phyloP scores from a whole-genome alignment of 2,888 invertebrate species.

The Drosophila imparisetae region DNA sequence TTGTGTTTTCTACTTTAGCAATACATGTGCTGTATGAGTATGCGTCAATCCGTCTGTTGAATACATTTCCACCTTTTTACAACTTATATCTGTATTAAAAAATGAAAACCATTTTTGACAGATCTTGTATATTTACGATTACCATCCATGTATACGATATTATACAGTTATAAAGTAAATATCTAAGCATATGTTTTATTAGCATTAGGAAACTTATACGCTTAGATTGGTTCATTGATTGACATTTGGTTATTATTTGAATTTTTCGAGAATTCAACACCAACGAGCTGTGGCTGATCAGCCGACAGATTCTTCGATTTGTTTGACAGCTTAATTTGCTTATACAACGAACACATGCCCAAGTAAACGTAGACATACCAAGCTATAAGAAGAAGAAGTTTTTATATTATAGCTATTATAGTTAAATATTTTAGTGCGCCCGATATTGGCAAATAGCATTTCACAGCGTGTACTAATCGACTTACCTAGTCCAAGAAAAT shows the following conservation, averaged over 20 bases:
- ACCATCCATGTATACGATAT: not conserved
- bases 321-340: not conserved
- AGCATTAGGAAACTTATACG: not conserved
- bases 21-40: not conserved
- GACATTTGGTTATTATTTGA: accelerated
- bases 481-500: accelerated
- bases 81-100: not conserved
- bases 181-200: not conserved
- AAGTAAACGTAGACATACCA: accelerated
- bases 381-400: not conserved
- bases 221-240: not conserved
- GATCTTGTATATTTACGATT: not conserved
- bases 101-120: not conserved
- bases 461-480: not conserved
- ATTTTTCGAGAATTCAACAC: not conserved
- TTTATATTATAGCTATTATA: not conserved
- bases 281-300: not conserved
- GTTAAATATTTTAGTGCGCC: not conserved
- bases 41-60: not conserved
- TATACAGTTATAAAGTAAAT: not conserved
- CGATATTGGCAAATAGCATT: not conserved
- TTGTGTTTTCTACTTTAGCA: not conserved
- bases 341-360: not conserved
- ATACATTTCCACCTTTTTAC: not conserved
- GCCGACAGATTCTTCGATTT: not conserved